Percentiles rank a stretch among this genome's conserved stretches.
phyloP scores from a whole-genome alignment of 2,113 vertebrate genomes.

The Tonatia bakeri region DNA sequence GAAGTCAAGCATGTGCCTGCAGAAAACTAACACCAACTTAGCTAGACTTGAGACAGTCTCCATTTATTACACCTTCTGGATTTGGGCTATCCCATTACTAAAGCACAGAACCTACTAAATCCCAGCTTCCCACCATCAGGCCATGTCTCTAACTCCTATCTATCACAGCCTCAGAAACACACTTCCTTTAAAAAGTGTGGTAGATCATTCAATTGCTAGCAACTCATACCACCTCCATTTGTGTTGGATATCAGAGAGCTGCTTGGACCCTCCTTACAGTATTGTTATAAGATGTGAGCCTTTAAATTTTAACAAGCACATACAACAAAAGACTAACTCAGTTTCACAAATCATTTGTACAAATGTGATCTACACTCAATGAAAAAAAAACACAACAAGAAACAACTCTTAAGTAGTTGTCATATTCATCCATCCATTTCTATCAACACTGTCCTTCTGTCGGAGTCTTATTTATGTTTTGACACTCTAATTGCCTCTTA shows the following conservation, averaged over 20 bases:
- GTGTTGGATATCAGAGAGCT: background rate
- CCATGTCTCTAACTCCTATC: background rate
- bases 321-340: background rate
- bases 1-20: background rate
- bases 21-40: background rate
- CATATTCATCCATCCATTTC: background rate
- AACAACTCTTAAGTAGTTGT: background rate
- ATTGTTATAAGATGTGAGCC: background rate
- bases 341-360: slow-evolving; percentile 34
- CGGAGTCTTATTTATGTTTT: background rate
- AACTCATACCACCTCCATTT: background rate
- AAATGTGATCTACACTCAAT: background rate
- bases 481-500: background rate
- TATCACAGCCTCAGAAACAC: background rate
- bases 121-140: background rate
- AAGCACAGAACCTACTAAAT: background rate
- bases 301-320: slow-evolving; percentile 45
- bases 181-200: slow-evolving; percentile 26
- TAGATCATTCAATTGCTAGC: background rate
- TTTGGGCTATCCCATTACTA: background rate
- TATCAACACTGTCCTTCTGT: slow-evolving; percentile 15
- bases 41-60: background rate
- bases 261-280: background rate
- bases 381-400: background rate
- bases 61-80: background rate